Percentiles rank a stretch among this genome's conserved stretches.
phyloP scores from a whole-genome alignment of 2,113 vertebrate genomes.

The Daphoenositta chrysoptera region DNA sequence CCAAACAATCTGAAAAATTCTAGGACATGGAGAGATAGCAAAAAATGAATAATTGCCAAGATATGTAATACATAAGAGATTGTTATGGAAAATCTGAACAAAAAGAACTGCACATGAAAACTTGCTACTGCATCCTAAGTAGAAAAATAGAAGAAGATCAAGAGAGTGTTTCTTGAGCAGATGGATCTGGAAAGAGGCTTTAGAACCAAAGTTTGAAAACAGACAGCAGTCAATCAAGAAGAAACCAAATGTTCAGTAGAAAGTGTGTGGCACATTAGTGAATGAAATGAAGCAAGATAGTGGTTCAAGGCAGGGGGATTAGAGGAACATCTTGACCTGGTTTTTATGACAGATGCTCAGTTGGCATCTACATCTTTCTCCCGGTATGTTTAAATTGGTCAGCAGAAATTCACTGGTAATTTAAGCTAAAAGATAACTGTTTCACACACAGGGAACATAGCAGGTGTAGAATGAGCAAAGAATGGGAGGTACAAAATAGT shows the following conservation, averaged over 20 bases:
- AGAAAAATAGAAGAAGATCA: neutral
- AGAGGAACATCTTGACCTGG: neutral
- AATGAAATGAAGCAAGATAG: neutral
- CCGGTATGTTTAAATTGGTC: neutral
- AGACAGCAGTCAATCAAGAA: neutral
- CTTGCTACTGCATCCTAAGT: neutral
- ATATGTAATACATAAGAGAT: neutral
- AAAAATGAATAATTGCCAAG: neutral
- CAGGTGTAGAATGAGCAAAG: neutral
- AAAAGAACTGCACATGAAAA: neutral
- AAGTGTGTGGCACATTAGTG: neutral
- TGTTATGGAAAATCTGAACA: neutral
- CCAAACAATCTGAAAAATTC: neutral
- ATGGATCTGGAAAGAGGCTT: neutral
- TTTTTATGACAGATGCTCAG: neutral
- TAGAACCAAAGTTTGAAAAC: neutral
- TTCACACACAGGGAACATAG: neutral
- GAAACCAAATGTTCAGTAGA: neutral
- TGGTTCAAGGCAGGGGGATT: neutral
- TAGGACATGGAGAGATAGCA: neutral
- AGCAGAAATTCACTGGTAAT: neutral
- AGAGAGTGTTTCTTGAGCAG: neutral
- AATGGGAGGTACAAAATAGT: neutral
- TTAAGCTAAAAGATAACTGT: neutral
- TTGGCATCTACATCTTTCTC: neutral